A percentile compares a stretch with the other conserved stretches of the same genome.
Conservation (phyloP, 2,797 vertebrate species). For the Melanotaenia parkinsoni region DNA sequence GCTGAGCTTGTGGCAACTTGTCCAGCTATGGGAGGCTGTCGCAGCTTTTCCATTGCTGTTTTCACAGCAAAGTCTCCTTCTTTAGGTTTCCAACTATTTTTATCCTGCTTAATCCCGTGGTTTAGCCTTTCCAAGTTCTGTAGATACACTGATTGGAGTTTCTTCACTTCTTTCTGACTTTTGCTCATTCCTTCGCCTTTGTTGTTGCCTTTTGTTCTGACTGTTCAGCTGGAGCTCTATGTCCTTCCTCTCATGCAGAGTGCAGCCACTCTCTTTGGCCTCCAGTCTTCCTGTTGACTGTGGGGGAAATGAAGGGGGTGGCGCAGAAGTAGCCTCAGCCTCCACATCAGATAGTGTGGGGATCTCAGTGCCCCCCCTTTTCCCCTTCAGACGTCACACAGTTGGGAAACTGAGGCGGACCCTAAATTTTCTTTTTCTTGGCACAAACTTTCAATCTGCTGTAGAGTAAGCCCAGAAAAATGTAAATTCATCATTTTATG, state of each 20-base stretch:
- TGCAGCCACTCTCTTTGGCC: constrained; percentile 54
- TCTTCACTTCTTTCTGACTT: constrained; percentile 80
- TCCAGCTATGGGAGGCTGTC: constrained; percentile 61
- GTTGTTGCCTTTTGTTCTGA: constrained; percentile 52
- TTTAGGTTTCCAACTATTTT: constrained; percentile 70
- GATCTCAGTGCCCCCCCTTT: constrained; percentile 53
- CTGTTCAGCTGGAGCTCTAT: constrained; percentile 53
- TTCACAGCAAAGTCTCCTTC: constrained; percentile 68
- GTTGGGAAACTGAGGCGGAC: constrained; percentile 72
- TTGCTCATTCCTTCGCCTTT: constrained; percentile 73
- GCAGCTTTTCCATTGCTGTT: constrained; percentile 72
- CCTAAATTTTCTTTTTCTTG: constrained; percentile 51
- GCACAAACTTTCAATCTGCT: constrained; percentile 58
- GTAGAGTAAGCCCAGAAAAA: constrained; percentile 49
- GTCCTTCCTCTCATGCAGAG: constrained; percentile 66
- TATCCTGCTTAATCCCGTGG: constrained; percentile 65
- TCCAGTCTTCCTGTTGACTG: constrained; percentile 83
- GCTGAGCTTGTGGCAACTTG: constrained; percentile 81
- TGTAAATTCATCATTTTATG: constrained; percentile 57
- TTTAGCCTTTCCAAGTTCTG: constrained; percentile 78
- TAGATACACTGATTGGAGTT: constrained; percentile 75
- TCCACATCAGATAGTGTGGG: constrained; percentile 65
- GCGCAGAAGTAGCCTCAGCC: constrained; percentile 64
- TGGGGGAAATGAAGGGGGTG: constrained; percentile 75
- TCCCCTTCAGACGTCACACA: constrained; percentile 62